Evolutionary conservation across 2,113 vertebrate genomes (phyloP), one percentile per base, ranked within the genome.

Genomic region (Brachirus orientalis): DNA sequence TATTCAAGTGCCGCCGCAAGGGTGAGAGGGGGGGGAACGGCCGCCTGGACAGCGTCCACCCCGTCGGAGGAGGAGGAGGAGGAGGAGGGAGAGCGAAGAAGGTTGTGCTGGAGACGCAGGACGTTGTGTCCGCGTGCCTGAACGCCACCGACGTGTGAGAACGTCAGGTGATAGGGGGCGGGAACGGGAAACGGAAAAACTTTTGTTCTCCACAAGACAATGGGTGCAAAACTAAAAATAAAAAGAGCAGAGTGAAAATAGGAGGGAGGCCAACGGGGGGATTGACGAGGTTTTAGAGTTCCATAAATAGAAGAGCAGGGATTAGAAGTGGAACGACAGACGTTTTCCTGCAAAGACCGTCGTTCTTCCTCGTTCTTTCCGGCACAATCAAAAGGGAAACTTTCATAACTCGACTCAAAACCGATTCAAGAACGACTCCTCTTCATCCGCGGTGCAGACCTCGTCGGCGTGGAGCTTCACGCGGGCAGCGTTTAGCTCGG

Each of bases 91-190:
- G 87, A 59, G 76, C 59, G 0, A 85, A 78, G 72, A 88, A 82
- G 72, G 79, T 76, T 1, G 88, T 82, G 5, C 59, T 80, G 1
- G 86, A 85, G n/a, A 84, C 63, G 0, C 86, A 86, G 56, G 84
- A 86, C 3, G 75, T 63, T 1, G 77, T 70, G 22, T 73, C 84
- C 14, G 61, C 80, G 2, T 54, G 79, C 20, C 84, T 94, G 14
- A 94, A 95, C 19, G 93, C 94, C 77, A 95, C 96, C 10, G 93
- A 93, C 0, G 95, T 97, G 45, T 97, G 90, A 93, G 12, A 3
- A 40, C 10, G 40, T 8, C 11, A 0, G 41, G 6, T 37, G 43
- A 28, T 3, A 28, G 28, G n/a, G n/a, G n/a, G n/a, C n/a, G n/a
- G n/a, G n/a, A n/a, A n/a, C n/a, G n/a, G n/a, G n/a, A n/a, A n/a